Percentiles rank a stretch among this genome's conserved stretches.
These are phyloP conservation scores for Drosophila sp. DNA, from an alignment of 1,140 invertebrate genomes.

Conservation along the genomic window DNA sequence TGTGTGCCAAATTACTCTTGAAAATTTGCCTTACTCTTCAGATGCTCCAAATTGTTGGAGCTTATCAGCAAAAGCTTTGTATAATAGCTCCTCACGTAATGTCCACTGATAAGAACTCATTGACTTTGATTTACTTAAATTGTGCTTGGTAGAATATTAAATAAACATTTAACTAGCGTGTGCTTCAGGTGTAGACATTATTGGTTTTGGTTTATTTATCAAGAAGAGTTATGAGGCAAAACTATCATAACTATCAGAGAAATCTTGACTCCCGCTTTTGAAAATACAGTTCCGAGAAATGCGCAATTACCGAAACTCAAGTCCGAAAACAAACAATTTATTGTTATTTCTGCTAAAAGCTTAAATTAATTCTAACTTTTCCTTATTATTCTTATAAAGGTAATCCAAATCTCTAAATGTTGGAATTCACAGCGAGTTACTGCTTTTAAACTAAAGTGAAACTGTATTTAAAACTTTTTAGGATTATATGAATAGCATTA, in stretches of 20 bases:
- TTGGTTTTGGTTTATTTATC: neutral
- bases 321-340: too few species aligned
- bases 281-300: too few species aligned
- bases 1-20: neutral
- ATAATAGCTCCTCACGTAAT: constrained; percentile 39
- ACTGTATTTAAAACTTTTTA: neutral
- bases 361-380: neutral
- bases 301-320: too few species aligned
- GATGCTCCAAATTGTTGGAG: neutral
- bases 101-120: constrained; percentile 43
- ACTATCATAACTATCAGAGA: too few species aligned
- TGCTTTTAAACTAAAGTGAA: neutral
- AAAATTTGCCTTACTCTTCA: neutral
- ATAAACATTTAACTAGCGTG: constrained; percentile 15
- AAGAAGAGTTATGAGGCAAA: neutral
- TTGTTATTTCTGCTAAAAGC: neutral
- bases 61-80: constrained; percentile 44
- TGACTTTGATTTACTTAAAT: constrained; percentile 33
- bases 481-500: neutral
- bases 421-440: neutral
- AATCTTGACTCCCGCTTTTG: too few species aligned
- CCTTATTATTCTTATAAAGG: neutral
- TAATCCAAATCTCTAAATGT: neutral
- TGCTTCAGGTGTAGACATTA: neutral
- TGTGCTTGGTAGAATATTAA: constrained; percentile 12